These are phyloP conservation scores for Fragum fragum DNA, from an alignment of 2,888 invertebrate species.

Conservation along the genomic window DNA sequence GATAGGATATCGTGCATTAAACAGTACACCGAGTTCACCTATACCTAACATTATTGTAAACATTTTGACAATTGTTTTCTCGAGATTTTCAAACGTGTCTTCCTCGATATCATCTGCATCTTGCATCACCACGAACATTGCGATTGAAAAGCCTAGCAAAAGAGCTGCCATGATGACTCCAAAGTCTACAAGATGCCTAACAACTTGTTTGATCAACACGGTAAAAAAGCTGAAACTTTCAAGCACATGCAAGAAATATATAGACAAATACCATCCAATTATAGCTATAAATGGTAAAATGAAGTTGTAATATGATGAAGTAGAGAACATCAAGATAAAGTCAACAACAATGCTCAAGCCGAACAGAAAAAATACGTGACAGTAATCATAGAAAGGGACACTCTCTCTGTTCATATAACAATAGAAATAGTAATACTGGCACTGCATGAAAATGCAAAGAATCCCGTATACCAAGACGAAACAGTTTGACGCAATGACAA, in stretches of 20 bases:
- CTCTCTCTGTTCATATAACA: not conserved
- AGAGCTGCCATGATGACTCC: slow-evolving; percentile 19
- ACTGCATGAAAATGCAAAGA: not conserved
- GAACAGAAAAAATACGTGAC: not conserved
- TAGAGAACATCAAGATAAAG: not conserved
- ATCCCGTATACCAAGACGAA: not conserved
- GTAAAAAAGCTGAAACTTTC: slow-evolving; percentile 39
- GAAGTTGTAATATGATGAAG: slow-evolving; percentile 22
- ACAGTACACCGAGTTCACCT: slow-evolving; percentile 22
- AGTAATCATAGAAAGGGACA: not conserved
- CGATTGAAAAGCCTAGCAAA: slow-evolving; percentile 33
- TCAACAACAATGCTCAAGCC: not conserved
- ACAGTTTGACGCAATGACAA: not conserved
- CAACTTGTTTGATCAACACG: slow-evolving; percentile 20
- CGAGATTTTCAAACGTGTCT: slow-evolving; percentile 24
- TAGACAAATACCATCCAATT: slow-evolving; percentile 35
- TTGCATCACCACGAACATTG: slow-evolving; percentile 44
- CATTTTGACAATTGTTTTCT: slow-evolving; percentile 32
- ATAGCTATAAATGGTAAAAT: slow-evolving; percentile 22
- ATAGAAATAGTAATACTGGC: not conserved
- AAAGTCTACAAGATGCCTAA: slow-evolving; percentile 31
- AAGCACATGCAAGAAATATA: slow-evolving; percentile 32
- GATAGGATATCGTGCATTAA: slow-evolving; percentile 16
- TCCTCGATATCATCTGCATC: slow-evolving; percentile 10
- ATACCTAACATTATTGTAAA: slow-evolving; percentile 40